These are phyloP conservation scores for Paramormyrops kingsleyae DNA, from an alignment of 2,113 vertebrate genomes.

Conservation along the genomic window DNA sequence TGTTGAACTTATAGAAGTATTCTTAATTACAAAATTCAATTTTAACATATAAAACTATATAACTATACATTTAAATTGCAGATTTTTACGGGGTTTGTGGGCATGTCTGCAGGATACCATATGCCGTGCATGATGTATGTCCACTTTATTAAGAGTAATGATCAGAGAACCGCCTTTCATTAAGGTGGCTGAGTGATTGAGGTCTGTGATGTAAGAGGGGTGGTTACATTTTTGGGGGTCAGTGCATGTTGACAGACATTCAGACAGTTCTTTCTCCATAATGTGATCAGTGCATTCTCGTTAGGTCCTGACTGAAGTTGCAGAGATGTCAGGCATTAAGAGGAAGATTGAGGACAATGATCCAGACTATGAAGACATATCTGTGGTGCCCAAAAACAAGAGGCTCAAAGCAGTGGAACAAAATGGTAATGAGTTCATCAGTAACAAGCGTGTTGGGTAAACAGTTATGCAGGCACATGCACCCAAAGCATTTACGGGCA, in stretches of 20 bases:
- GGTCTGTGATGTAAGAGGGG: neutral
- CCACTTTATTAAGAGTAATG: neutral
- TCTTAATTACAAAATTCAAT: neutral
- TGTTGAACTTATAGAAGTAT: neutral
- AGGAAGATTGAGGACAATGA: constrained; percentile 84
- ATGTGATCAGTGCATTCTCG: neutral
- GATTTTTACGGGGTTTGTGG: neutral
- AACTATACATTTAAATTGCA: neutral
- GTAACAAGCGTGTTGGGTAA: neutral
- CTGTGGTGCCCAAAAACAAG: constrained; percentile 74
- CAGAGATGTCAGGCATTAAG: constrained; percentile 88
- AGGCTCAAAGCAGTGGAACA: constrained; percentile 79
- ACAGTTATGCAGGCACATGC: neutral
- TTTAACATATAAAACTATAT: neutral
- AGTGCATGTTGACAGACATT: neutral
- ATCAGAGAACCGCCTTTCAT: neutral
- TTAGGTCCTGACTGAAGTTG: constrained; percentile 22
- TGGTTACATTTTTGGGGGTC: neutral
- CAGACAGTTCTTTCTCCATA: neutral
- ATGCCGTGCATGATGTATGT: neutral
- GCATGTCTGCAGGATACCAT: neutral
- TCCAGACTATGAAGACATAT: constrained; percentile 90
- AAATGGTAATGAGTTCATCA: constrained; percentile 64
- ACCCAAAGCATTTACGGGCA: neutral
- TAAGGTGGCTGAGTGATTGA: neutral